Base-by-base conservation (phyloP, 2,797 vertebrate species). In the Falco peregrinus region DNA sequence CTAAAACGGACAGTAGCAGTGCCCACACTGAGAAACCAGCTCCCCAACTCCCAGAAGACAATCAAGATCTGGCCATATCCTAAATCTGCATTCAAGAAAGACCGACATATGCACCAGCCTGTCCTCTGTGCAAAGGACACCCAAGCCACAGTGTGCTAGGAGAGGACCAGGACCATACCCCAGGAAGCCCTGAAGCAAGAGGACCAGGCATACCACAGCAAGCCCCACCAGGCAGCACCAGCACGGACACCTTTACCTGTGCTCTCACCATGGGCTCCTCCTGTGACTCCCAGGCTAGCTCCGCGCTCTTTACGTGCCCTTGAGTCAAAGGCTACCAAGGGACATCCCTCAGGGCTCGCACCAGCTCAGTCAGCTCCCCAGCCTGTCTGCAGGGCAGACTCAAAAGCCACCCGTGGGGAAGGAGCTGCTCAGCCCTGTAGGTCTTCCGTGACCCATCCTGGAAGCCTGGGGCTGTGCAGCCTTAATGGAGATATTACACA, bases 81-180 rank as follows among this genome's bases (percentile, higher is more conserved):
- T 33, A 43, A 61, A 69, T 54, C 51, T 18, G 0, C 11, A 19
- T 12, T 39, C 35, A 64, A 31, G n/a, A 18, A 63, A 60, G 7
- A 48, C 21, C 10, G 28, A 5, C 0, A 2, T 28, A 3, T 5
- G 47, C 63, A 53, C n/a, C 47, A 61, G n/a, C 15, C 53, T 60
- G 35, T 78, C 29, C 41, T 60, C 18, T 63, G 59, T 28, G 13
- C 61, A 35, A 14, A 53, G 45, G 47, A 57, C 39, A 37, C 9
- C 45, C 63, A 64, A 87, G 35, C 13, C 21, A 17, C 47, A 11
- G 33, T 14, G 53, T 76, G 29, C 35, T 24, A 26, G 65, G 53
- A 87, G 83, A 68, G 22, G 43, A 64, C 16, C 26, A 35, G 43
- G 31, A 69, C 51, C 19, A 8, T 14, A 8, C 16, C 35, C 35